Conservation (phyloP, 1,140 invertebrate species). For the Tetramorium alpestre region DNA sequence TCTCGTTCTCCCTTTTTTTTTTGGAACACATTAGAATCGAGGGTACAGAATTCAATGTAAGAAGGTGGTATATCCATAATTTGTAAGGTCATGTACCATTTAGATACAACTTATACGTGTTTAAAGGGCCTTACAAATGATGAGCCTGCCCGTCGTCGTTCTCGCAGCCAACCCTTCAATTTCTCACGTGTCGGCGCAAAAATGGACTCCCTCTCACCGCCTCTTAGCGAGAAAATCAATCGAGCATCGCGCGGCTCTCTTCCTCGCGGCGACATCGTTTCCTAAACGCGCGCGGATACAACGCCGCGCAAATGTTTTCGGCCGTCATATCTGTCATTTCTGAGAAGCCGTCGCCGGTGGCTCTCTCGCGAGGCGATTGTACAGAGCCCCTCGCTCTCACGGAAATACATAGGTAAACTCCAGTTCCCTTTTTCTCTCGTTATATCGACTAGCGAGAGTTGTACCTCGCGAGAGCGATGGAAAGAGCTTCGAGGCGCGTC, state of each 20-base stretch:
- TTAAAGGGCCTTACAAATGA: slow-evolving; percentile 27
- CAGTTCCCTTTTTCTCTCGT: background rate
- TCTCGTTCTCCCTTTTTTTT: background rate
- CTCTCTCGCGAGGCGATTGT: slow-evolving; percentile 14
- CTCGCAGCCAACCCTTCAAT: background rate
- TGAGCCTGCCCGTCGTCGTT: background rate
- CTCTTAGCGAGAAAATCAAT: slow-evolving; percentile 59
- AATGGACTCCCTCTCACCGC: slow-evolving; percentile 25
- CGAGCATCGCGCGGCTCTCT: slow-evolving; percentile 42
- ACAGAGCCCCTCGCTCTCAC: background rate
- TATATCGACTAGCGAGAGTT: slow-evolving; percentile 48
- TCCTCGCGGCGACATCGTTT: slow-evolving; percentile 26
- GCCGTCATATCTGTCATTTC: background rate
- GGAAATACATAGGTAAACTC: slow-evolving; percentile 23
- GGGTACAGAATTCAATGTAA: background rate
- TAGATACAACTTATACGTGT: no score
- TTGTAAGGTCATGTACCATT: background rate
- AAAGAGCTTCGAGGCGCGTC: slow-evolving; percentile 37
- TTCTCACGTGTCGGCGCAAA: slow-evolving; percentile 36
- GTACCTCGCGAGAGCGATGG: slow-evolving; percentile 51
- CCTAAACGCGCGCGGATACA: slow-evolving; percentile 19
- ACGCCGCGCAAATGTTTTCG: background rate
- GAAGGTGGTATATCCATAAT: background rate
- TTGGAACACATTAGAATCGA: background rate
- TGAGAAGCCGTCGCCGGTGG: background rate